These are phyloP conservation scores for Agrochola macilenta DNA, from an alignment of 2,888 invertebrate genomes.

Conservation along the genomic window DNA sequence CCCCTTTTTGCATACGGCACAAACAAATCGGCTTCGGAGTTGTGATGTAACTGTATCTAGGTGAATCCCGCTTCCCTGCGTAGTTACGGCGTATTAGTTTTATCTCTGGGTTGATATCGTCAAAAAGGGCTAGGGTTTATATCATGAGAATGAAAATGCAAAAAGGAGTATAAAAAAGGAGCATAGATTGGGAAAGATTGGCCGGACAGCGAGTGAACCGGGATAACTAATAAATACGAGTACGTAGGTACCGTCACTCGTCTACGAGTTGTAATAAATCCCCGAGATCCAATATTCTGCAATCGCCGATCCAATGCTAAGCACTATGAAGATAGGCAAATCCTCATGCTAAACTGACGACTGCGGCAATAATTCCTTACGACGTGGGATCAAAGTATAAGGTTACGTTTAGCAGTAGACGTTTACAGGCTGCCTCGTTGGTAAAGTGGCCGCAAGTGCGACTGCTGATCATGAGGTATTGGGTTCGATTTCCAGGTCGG, in stretches of 20 bases:
- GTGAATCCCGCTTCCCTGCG: not conserved
- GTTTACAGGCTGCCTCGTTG: not conserved
- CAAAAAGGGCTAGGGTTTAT: not conserved
- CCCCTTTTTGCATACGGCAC: constrained; percentile 13
- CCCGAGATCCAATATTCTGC: not conserved
- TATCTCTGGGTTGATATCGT: not conserved
- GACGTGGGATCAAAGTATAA: too few relatives aligned
- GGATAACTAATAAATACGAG: not conserved
- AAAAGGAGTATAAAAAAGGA: too few relatives aligned
- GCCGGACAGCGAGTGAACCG: too few relatives aligned
- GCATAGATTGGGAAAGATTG: too few relatives aligned
- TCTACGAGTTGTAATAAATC: not conserved
- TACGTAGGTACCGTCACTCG: not conserved
- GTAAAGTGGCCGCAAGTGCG: not conserved
- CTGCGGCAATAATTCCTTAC: too few relatives aligned
- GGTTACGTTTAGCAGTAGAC: not conserved
- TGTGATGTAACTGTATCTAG: not conserved
- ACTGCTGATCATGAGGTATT: not conserved
- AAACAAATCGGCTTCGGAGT: constrained; percentile 19
- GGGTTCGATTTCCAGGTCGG: not conserved
- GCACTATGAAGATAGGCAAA: not conserved
- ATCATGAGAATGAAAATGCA: not conserved
- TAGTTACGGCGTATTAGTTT: not conserved
- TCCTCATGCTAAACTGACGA: too few relatives aligned
- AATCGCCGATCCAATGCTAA: not conserved